phyloP scores from a whole-genome alignment of 2,797 vertebrate genomes.

The Falco berigora region DNA sequence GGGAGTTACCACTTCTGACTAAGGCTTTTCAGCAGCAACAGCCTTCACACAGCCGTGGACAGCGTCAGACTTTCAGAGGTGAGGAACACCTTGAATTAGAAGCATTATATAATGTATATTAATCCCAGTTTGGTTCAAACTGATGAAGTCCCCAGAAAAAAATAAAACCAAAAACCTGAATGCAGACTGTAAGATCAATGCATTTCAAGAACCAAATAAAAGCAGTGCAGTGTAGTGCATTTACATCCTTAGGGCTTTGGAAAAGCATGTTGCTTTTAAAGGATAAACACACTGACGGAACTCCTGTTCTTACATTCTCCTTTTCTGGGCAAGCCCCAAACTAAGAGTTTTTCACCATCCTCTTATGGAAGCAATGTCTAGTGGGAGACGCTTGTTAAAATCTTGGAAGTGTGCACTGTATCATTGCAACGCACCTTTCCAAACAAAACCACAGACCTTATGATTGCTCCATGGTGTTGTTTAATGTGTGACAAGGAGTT shows the following conservation, averaged over 20 bases:
- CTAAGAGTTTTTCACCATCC: neutral
- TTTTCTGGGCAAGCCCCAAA: neutral
- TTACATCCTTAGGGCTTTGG: neutral
- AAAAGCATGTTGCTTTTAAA: neutral
- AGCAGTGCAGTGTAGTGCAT: neutral
- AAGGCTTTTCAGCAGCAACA: neutral
- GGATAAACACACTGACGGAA: neutral
- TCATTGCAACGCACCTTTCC: neutral
- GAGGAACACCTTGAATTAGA: neutral
- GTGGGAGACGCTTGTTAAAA: neutral
- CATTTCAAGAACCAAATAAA: neutral
- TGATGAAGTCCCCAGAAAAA: neutral
- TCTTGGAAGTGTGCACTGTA: neutral
- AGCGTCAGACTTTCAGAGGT: neutral
- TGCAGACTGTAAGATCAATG: neutral
- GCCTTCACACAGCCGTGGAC: neutral
- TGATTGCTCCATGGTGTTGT: neutral
- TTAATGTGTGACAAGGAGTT: slow-evolving; percentile 12
- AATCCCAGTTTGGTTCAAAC: neutral
- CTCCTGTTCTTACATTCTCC: neutral
- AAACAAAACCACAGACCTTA: slow-evolving; percentile 7
- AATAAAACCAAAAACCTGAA: neutral
- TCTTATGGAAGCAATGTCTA: neutral
- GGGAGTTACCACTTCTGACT: neutral
- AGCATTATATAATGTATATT: neutral